Evolutionary conservation across 2,113 vertebrate genomes (phyloP).

Genomic region (Hemiprocne comata): DNA sequence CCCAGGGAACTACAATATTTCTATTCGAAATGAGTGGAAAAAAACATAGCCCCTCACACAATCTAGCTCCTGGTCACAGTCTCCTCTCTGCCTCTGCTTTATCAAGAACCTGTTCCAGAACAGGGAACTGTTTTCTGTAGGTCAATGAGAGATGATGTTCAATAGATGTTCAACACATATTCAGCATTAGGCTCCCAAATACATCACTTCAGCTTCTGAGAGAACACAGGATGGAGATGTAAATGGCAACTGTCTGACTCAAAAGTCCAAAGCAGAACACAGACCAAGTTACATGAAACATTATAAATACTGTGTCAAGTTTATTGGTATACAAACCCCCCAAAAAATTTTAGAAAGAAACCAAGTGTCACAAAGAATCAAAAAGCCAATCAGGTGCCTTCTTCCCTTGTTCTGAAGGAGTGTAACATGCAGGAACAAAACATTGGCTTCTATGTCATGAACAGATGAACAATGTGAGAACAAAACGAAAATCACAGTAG

Average conservation of each 20-base stretch:
- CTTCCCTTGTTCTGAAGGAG: neutral
- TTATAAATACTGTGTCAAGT: neutral
- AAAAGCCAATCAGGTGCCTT: neutral
- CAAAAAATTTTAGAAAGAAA: neutral
- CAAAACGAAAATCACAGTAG: neutral
- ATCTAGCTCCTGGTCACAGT: neutral
- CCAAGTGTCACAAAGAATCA: neutral
- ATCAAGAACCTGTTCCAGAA: neutral
- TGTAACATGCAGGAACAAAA: neutral
- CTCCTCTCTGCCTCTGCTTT: neutral
- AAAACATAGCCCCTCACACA: neutral
- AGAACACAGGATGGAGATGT: neutral
- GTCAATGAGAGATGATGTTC: neutral
- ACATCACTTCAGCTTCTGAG: neutral
- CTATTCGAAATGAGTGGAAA: neutral
- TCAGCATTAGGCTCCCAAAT: neutral
- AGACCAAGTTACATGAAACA: neutral
- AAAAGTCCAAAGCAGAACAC: neutral
- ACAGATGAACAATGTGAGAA: neutral
- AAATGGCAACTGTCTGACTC: neutral
- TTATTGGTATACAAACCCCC: neutral
- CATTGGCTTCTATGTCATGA: neutral
- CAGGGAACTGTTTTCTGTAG: neutral
- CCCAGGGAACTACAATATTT: neutral
- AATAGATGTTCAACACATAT: neutral